These are phyloP conservation scores for Suncus etruscus DNA, from an alignment of 2,113 vertebrate species.

Conservation along the genomic window DNA sequence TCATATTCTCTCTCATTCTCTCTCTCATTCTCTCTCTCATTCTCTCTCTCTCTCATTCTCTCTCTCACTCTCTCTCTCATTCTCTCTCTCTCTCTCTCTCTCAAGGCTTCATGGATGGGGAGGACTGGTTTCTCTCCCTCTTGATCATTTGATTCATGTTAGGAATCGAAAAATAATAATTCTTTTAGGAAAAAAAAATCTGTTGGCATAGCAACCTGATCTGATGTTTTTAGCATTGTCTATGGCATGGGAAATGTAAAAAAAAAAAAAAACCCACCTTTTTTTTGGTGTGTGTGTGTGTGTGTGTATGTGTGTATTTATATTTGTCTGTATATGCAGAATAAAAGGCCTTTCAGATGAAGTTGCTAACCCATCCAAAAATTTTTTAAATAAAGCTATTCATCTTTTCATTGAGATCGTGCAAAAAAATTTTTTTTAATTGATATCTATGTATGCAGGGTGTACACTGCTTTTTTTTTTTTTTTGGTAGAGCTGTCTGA, in stretches of 20 bases:
- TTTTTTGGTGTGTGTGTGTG: slow-evolving; percentile 76
- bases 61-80: no score
- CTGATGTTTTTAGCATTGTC: slow-evolving; percentile 85
- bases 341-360: slow-evolving; percentile 79
- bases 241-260: slow-evolving; percentile 75
- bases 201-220: slow-evolving; percentile 92
- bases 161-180: no score
- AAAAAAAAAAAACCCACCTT: neutral
- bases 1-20: slow-evolving; percentile 74
- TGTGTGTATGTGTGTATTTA: slow-evolving; percentile 68
- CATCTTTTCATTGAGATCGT: slow-evolving; percentile 76
- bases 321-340: slow-evolving; percentile 71
- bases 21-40: no score
- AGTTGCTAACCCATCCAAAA: slow-evolving; percentile 67
- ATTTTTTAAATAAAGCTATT: slow-evolving; percentile 67
- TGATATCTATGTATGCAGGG: slow-evolving; percentile 72
- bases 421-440: slow-evolving; percentile 68
- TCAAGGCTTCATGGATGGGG: slow-evolving; percentile 80
- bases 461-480: slow-evolving; percentile 63
- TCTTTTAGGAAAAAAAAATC: slow-evolving; percentile 81
- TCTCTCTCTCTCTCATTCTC: slow-evolving; percentile 35
- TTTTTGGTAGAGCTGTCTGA: slow-evolving; percentile 61
- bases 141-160: slow-evolving; percentile 80
- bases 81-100: neutral
- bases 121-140: slow-evolving; percentile 78